Evolutionary conservation across 1,140 invertebrate species (phyloP).

Genomic region (Drosophila pandora): DNA sequence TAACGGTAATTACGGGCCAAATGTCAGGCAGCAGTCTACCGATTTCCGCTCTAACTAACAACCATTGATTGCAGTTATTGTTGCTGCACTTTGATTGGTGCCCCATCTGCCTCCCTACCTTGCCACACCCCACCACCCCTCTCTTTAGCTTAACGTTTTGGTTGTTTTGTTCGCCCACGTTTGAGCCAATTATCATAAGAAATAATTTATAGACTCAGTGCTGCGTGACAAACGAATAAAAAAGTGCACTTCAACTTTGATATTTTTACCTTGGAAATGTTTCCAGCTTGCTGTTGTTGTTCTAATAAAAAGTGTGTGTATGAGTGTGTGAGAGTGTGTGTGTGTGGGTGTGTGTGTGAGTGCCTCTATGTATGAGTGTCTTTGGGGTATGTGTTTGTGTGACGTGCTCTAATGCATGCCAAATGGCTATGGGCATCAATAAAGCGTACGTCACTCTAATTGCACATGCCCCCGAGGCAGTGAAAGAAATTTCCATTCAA

Average conservation of each 20-base stretch:
- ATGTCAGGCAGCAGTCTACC: conserved; percentile 65
- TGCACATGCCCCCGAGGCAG: conserved; percentile 46
- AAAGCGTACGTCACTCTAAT: conserved; percentile 80
- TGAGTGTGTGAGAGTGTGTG: background rate
- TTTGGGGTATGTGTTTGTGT: conserved; percentile 25
- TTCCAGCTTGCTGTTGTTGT: conserved; percentile 7
- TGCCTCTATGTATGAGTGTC: conserved; percentile 6
- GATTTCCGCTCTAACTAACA: conserved; percentile 75
- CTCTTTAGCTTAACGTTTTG: conserved; percentile 18
- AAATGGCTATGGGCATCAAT: conserved; percentile 77
- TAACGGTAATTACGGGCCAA: conserved; percentile 73
- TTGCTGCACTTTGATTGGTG: conserved; percentile 52
- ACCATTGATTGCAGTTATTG: conserved; percentile 76
- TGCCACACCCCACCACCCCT: too few species aligned
- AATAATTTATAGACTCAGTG: conserved; percentile 70
- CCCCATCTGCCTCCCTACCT: background rate
- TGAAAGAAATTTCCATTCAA: background rate
- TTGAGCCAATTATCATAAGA: conserved; percentile 75
- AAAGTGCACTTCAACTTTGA: conserved; percentile 78
- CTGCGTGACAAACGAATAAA: conserved; percentile 58
- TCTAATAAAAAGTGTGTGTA: background rate
- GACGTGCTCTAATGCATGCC: conserved; percentile 69
- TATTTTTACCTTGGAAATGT: conserved; percentile 73
- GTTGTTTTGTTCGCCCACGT: conserved; percentile 55
- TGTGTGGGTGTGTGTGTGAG: conserved; percentile 20